Evolutionary conservation across 2,113 vertebrate genomes (phyloP), one percentile per base, ranked within the genome.

Genomic region (Indicator maculatus): DNA sequence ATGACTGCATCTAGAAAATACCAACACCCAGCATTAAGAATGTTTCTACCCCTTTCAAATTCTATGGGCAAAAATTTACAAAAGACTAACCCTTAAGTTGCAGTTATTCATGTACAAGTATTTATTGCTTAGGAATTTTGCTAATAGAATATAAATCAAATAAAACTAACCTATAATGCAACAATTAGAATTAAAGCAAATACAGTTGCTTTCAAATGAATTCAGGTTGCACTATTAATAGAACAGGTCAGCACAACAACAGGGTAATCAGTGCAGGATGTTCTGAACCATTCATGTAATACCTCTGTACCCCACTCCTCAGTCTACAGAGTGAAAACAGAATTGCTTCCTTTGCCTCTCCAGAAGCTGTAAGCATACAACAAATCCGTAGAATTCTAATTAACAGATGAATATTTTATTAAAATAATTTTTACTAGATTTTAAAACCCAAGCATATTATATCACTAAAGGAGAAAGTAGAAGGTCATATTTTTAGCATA

Each of bases 1-100:
- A 85, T 89, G 82, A 84, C 55, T 89, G 79, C 55, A 39, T 36
- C 59, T 21, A 83, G 28, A 89, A 92, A 91, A 93, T 69, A 83
- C 27, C 27, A n/a, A 91, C 85, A 82, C 7, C 12, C n/a, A n/a
- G 36, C 55, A 31, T 26, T 59, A 72, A 58, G 64, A 93, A 73
- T 5, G 18, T 66, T 75, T 5, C 0, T 87, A 12, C 9, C 11
- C 67, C 63, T 58, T 92, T 91, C 91, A 83, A 65, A 93, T 92
- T 93, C 84, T 52, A 23, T 4, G 2, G 67, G 89, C 77, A 87
- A 89, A 92, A 90, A 75, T 30, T 45, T 73, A 36, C 55, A 56
- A 28, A 70, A 27, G 41, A 66, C 74, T 28, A 90, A 70, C 17
- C 69, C 17, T 50, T 44, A 94, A 94, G 33, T 53, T 71, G 27